phyloP scores from a whole-genome alignment of 2,113 vertebrate species.

The Colistium nudipinnis region DNA sequence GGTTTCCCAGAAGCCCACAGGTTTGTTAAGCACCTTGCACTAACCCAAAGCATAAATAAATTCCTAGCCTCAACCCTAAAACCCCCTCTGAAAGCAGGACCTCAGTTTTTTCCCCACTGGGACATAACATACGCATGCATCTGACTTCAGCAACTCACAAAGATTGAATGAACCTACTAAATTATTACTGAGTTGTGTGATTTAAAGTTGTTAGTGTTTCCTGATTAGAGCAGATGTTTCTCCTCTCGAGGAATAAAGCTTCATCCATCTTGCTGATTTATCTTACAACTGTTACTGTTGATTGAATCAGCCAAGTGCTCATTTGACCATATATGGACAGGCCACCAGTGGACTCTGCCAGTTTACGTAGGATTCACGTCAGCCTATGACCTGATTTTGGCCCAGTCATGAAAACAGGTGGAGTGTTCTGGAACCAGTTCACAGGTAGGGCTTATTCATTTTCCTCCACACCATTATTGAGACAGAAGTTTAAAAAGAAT shows the following conservation, averaged over 20 bases:
- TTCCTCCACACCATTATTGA: background rate
- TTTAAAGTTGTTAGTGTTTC: conserved; percentile 58
- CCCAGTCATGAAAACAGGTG: conserved; percentile 55
- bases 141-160: conserved; percentile 12
- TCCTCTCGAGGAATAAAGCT: conserved; percentile 33
- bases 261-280: conserved; percentile 63
- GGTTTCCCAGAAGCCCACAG: background rate
- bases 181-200: conserved; percentile 44
- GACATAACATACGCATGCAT: background rate
- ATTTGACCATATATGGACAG: conserved; percentile 51
- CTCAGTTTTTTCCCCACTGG: background rate
- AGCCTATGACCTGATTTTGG: conserved; percentile 54
- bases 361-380: conserved; percentile 51
- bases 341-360: conserved; percentile 36
- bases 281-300: conserved; percentile 44
- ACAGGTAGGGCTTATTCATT: conserved; percentile 18
- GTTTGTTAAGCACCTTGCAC: background rate
- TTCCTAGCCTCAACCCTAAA: background rate
- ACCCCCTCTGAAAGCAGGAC: background rate
- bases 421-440: conserved; percentile 26
- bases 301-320: conserved; percentile 58
- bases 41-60: background rate
- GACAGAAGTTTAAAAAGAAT: background rate
- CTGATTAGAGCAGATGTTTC: conserved; percentile 74
- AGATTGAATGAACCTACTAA: conserved; percentile 23